Conservation (phyloP, 64 coral and sea anemone species). For the Montipora sp. region DNA sequence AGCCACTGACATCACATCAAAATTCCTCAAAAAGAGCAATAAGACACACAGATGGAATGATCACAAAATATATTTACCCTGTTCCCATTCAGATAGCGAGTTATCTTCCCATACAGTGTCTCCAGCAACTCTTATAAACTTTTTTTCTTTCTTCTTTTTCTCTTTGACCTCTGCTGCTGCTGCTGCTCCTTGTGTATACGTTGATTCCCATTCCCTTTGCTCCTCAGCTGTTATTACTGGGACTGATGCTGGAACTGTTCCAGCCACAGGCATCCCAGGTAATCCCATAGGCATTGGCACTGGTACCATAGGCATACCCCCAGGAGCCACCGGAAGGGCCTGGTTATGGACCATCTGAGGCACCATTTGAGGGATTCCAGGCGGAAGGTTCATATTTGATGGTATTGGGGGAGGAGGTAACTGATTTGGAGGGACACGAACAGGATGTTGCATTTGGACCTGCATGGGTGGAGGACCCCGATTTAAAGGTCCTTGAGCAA, state of each 20-base stretch:
- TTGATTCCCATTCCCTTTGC: conserved; percentile 95
- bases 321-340: conserved; percentile 26
- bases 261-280: conserved; percentile 59
- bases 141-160: conserved; percentile 98
- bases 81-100: conserved; percentile 89
- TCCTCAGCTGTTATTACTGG: conserved; percentile 91
- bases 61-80: conserved; percentile 48
- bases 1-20: no score
- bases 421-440: conserved; percentile 52
- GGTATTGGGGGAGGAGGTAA: conserved; percentile 57
- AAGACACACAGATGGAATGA: not conserved
- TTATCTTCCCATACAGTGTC: conserved; percentile 90
- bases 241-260: conserved; percentile 33
- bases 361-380: conserved; percentile 31
- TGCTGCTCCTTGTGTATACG: conserved; percentile 71
- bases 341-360: conserved; percentile 60
- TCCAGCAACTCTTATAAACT: conserved; percentile 92
- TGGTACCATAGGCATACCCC: conserved; percentile 33
- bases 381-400: conserved; percentile 26
- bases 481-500: conserved; percentile 35
- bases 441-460: conserved; percentile 13
- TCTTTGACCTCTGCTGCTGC: conserved; percentile 47
- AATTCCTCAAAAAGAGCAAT: no score
- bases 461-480: conserved; percentile 45
- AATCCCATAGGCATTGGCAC: conserved; percentile 53